phyloP scores from a whole-genome alignment of 23 tunicate species.

The Aplidium turbinatum region DNA sequence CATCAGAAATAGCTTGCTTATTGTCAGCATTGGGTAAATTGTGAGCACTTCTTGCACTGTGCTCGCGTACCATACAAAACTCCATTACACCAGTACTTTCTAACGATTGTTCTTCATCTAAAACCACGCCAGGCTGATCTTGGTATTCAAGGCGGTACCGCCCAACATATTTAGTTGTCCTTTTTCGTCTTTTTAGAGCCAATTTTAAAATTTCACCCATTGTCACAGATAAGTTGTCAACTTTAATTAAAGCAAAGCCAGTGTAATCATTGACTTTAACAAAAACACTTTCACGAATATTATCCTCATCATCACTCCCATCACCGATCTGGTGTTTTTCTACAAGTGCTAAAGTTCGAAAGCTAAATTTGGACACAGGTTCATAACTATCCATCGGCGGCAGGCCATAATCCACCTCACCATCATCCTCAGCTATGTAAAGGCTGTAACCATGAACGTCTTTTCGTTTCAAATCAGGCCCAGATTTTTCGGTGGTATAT shows the following conservation, averaged over 20 bases:
- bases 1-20: too few species aligned
- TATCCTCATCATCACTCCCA: constrained; percentile 41
- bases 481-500: constrained; percentile 42
- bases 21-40: constrained; percentile 7
- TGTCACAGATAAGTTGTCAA: constrained; percentile 59
- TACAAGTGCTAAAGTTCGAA: constrained; percentile 73
- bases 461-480: constrained; percentile 51
- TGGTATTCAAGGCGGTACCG: constrained; percentile 64
- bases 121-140: constrained; percentile 60
- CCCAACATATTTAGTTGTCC: constrained; percentile 57
- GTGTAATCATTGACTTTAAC: constrained; percentile 68
- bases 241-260: constrained; percentile 73
- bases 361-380: constrained; percentile 75
- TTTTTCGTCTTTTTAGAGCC: constrained; percentile 65
- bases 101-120: constrained; percentile 72
- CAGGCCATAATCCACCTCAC: constrained; percentile 79
- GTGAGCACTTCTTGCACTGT: constrained; percentile 59
- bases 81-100: constrained; percentile 92
- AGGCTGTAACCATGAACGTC: constrained; percentile 62
- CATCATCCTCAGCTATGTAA: constrained; percentile 86
- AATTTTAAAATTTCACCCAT: constrained; percentile 83
- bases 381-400: constrained; percentile 70
- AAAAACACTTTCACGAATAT: constrained; percentile 64
- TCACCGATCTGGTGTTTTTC: constrained; percentile 54
- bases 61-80: constrained; percentile 82